A percentile compares a stretch with the other conserved stretches of the same genome.
phyloP scores from a whole-genome alignment of 2,797 vertebrate genomes.

The Australoheros facetus region DNA sequence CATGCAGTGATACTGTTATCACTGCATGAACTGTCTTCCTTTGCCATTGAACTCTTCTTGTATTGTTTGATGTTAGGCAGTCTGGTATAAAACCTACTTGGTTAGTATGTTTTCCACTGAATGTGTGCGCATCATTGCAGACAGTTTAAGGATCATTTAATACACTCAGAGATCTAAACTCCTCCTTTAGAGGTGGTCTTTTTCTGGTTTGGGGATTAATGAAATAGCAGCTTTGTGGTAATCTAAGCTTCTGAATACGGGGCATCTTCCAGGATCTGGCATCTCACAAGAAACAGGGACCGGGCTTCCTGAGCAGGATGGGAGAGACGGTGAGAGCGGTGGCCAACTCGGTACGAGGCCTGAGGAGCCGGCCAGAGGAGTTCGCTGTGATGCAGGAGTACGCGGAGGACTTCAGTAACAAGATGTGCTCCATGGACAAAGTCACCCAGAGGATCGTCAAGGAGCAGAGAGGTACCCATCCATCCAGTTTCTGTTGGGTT shows the following conservation, averaged over 20 bases:
- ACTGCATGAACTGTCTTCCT: too few species aligned
- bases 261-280: slow-evolving; percentile 83
- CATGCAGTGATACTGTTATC: too few species aligned
- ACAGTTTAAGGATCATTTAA: too few species aligned
- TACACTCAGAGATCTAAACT: not conserved
- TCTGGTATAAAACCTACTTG: too few species aligned
- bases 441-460: slow-evolving; percentile 93
- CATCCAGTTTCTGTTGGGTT: not conserved
- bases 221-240: not conserved
- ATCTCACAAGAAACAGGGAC: slow-evolving; percentile 91
- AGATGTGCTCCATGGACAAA: slow-evolving; percentile 90
- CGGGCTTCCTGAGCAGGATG: slow-evolving; percentile 90
- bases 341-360: slow-evolving; percentile 87
- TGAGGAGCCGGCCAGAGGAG: slow-evolving; percentile 87
- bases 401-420: slow-evolving; percentile 88
- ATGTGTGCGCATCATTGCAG: too few species aligned
- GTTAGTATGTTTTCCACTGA: too few species aligned
- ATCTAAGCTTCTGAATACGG: not conserved
- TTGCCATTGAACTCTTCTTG: too few species aligned
- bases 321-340: slow-evolving; percentile 91
- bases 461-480: slow-evolving; percentile 87
- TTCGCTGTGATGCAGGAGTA: slow-evolving; percentile 89
- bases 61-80: too few species aligned
- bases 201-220: not conserved
- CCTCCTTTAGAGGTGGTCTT: not conserved